Conservation (phyloP, 2,113 vertebrate genomes). For the Oenanthe oenanthe region DNA sequence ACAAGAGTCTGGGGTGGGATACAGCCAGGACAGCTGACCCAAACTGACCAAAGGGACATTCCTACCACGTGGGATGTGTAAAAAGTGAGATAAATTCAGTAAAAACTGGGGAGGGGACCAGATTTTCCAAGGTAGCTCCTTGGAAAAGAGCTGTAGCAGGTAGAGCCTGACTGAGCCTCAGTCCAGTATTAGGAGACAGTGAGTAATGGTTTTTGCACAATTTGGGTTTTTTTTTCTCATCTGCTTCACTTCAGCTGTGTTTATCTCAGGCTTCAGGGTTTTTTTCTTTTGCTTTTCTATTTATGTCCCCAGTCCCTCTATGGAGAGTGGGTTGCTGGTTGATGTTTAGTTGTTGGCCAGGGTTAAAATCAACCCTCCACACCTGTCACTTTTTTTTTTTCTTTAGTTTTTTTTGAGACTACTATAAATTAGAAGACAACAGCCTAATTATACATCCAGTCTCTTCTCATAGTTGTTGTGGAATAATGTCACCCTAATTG, state of each 20-base stretch:
- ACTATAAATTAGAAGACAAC: not conserved
- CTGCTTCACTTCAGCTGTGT: not conserved
- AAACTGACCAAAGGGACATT: not conserved
- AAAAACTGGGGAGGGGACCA: not conserved
- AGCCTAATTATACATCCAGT: not conserved
- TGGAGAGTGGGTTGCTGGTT: not conserved
- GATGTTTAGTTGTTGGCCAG: not conserved
- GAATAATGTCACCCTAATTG: not conserved
- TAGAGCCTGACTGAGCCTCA: accelerated
- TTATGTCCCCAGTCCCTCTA: accelerated
- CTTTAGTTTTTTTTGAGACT: not conserved
- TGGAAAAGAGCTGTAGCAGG: too few relatives aligned
- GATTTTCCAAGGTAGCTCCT: not conserved
- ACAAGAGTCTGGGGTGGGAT: not conserved
- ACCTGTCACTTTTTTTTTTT: not conserved
- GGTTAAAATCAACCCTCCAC: not conserved
- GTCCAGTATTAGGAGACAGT: not conserved
- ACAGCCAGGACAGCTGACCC: not conserved
- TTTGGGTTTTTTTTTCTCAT: accelerated
- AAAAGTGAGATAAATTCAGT: not conserved
- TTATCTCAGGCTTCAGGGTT: not conserved
- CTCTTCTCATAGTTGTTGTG: not conserved
- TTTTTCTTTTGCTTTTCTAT: not conserved
- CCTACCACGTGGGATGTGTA: not conserved
- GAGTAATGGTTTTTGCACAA: not conserved